Percentiles rank a stretch among this genome's conserved stretches.
phyloP scores from a whole-genome alignment of 1,140 invertebrate genomes.

The Drosophila mauritiana region DNA sequence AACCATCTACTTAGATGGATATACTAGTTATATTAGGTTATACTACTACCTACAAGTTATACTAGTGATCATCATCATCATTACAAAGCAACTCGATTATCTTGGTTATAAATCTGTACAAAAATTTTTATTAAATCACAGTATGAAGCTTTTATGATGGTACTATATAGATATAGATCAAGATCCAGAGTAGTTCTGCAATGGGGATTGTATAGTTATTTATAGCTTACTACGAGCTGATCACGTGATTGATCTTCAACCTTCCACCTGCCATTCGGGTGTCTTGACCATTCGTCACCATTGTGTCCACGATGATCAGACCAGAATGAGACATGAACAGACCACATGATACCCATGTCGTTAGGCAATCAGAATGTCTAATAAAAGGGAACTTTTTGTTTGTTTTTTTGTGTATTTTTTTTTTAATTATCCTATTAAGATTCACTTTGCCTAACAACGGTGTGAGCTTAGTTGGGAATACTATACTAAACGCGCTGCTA shows the following conservation, averaged over 20 bases:
- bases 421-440: conserved; percentile 30
- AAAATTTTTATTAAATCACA: conserved; percentile 7
- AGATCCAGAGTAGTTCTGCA: conserved; percentile 1
- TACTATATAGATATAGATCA: neutral
- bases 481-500: conserved; percentile 22
- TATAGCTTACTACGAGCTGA: conserved; percentile 19
- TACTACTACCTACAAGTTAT: neutral
- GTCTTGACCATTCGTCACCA: conserved; percentile 26
- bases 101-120: conserved; percentile 4
- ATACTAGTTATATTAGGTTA: no score
- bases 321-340: conserved; percentile 11
- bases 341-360: conserved; percentile 8
- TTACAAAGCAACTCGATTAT: conserved; percentile 8
- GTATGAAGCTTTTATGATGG: conserved; percentile 3
- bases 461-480: conserved; percentile 12
- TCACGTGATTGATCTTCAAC: conserved; percentile 43
- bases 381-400: neutral
- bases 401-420: neutral
- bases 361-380: neutral
- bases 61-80: neutral
- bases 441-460: conserved; percentile 9
- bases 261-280: conserved; percentile 21
- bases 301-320: conserved; percentile 3
- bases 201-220: conserved; percentile 24
- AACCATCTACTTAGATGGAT: no score